Percentiles rank a stretch among this genome's conserved stretches.
These are phyloP conservation scores for Masnerella sp. DNA, from an alignment of 2,888 invertebrate species.

Conservation along the genomic window DNA sequence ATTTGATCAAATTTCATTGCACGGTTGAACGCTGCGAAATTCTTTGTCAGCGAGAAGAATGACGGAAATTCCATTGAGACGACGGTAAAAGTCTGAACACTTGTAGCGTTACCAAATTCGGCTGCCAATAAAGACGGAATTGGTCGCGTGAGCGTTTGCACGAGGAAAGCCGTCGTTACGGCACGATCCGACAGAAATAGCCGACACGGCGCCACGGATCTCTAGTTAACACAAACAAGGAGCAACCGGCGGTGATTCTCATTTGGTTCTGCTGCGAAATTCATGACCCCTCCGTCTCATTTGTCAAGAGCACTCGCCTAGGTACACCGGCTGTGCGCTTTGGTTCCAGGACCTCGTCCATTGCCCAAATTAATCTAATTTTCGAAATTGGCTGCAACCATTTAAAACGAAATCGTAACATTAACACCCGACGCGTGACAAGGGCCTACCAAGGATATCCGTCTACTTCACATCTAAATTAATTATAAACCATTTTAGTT, in stretches of 20 bases:
- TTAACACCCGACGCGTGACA: conserved; percentile 17
- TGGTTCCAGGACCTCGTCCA: conserved; percentile 7
- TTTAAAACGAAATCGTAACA: conserved; percentile 32
- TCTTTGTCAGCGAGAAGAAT: no score
- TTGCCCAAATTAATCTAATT: conserved; percentile 47
- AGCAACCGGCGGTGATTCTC: conserved; percentile 20
- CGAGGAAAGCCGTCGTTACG: no score
- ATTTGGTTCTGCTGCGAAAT: conserved; percentile 25
- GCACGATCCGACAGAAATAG: conserved; percentile 53
- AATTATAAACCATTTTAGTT: not conserved
- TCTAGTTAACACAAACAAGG: conserved; percentile 56
- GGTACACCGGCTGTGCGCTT: conserved; percentile 26
- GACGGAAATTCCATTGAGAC: no score
- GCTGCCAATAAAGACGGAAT: conserved; percentile 14
- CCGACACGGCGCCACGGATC: conserved; percentile 9
- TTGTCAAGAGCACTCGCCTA: conserved; percentile 35
- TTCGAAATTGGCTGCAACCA: conserved; percentile 37
- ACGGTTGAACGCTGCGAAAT: no score
- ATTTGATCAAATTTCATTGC: no score
- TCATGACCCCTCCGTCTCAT: conserved; percentile 29
- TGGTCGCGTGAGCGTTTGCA: no score
- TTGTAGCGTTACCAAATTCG: no score
- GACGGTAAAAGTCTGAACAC: no score
- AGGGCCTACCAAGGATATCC: not conserved
- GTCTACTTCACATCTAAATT: not conserved